phyloP scores from a whole-genome alignment of 2,888 invertebrate genomes.

The Choreutis nemorana region DNA sequence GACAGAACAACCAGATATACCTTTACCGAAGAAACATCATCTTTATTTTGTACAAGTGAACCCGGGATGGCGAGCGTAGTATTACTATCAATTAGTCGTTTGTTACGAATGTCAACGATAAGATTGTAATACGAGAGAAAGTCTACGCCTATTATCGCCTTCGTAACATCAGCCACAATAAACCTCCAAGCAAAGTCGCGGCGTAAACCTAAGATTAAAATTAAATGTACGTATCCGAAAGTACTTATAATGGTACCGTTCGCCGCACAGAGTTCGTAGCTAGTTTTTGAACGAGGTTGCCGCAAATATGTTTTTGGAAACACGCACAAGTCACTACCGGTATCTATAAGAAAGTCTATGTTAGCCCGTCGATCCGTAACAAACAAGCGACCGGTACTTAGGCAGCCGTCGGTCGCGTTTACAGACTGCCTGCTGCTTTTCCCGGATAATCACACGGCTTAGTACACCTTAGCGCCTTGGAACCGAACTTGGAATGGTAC shows the following conservation, averaged over 20 bases:
- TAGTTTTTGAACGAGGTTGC: constrained; percentile 7
- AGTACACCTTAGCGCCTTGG: constrained; percentile 1
- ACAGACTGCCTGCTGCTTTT: constrained; percentile 6
- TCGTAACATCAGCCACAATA: constrained; percentile 17
- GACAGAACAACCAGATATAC: too few relatives aligned
- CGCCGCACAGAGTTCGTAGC: constrained; percentile 12
- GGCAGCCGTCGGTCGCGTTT: constrained; percentile 6
- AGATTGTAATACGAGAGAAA: constrained; percentile 10
- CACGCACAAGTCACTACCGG: constrained; percentile 9
- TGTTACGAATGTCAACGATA: constrained; percentile 6
- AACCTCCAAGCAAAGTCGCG: constrained; percentile 16
- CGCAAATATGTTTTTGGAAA: too few relatives aligned
- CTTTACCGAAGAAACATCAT: too few relatives aligned
- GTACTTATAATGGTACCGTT: constrained; percentile 15
- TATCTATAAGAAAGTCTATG: constrained; percentile 7
- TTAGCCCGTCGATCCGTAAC: constrained; percentile 5
- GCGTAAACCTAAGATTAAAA: constrained; percentile 15
- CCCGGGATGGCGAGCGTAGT: too few relatives aligned
- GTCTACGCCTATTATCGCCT: constrained; percentile 18
- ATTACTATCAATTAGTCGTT: constrained; percentile 3
- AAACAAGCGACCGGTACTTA: constrained; percentile 4
- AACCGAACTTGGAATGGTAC: constrained; percentile 4
- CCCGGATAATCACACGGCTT: constrained; percentile 5
- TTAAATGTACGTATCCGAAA: constrained; percentile 12
- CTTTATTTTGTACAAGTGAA: too few relatives aligned